Evolutionary conservation across 92 coral and sea anemone species (phyloP).

Genomic region (Porites evermanni): DNA sequence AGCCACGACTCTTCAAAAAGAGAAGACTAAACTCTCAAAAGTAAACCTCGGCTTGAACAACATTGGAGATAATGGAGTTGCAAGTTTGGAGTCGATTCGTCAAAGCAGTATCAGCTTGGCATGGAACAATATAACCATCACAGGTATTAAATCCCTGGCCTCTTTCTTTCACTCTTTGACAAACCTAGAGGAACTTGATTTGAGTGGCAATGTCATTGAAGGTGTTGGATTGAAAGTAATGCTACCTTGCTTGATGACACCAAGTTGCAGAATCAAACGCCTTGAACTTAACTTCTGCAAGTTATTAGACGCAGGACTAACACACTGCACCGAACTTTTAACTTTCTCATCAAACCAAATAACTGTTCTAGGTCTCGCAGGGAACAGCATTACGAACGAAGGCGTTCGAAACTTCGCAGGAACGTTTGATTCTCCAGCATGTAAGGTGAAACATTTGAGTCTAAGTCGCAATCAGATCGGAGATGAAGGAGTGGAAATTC

Average conservation of each 20-base stretch:
- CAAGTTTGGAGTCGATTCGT: conserved; percentile 3
- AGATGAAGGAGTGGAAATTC: conserved; percentile 32
- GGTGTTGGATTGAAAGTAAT: conserved; percentile 6
- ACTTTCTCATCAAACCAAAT: conserved; percentile 9
- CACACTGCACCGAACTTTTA: conserved; percentile 4
- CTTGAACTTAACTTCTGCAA: conserved; percentile 29
- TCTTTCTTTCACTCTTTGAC: conserved; percentile 19
- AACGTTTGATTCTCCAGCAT: conserved; percentile 7
- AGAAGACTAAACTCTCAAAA: conserved; percentile 17
- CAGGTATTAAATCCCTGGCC: conserved; percentile 16
- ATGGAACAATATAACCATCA: conserved; percentile 22
- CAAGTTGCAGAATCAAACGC: conserved; percentile 3
- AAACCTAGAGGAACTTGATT: conserved; percentile 26
- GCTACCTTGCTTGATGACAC: conserved; percentile 3
- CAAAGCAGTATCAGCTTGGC: conserved; percentile 24
- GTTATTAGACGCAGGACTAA: conserved; percentile 19
- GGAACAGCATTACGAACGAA: conserved; percentile 26
- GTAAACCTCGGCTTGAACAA: conserved; percentile 20
- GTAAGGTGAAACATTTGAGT: conserved; percentile 16
- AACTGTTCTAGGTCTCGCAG: conserved; percentile 15
- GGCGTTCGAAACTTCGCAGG: conserved; percentile 15
- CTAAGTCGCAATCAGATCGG: conserved; percentile 28
- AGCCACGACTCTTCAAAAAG: conserved; percentile 7
- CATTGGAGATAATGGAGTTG: conserved; percentile 40
- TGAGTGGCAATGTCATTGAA: conserved; percentile 27